Evolutionary conservation across 2,113 vertebrate genomes (phyloP), one percentile per base, ranked within the genome.

Genomic region (Clarias macrocephalus): DNA sequence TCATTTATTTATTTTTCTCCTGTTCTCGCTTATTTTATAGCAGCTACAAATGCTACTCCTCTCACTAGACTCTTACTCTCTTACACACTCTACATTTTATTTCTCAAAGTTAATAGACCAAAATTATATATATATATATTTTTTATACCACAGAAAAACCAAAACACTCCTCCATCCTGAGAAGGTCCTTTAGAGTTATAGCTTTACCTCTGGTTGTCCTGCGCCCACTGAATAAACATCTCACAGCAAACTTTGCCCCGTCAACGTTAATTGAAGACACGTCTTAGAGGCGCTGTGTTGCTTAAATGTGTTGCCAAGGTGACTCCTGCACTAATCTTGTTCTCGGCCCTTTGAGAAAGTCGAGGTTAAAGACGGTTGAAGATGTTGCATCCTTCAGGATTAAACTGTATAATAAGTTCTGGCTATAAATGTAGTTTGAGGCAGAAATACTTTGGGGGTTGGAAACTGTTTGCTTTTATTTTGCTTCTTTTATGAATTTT

Each of bases 401-500:
- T 72, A 18, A 12, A 28, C 18, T 5, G 42, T 30, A 54, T 11
- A 16, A 18, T 25, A 12, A 76, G 59, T 15, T 23, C n/a, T 3
- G 37, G 19, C 84, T 33, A 21, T 73, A 28, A 79, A 30, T 52
- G 11, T 37, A 33, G 84, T 48, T 70, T 56, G 72, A 13, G 6
- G 57, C 28, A 68, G 23, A 83, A 87, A 85, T 56, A 37, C 8
- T 54, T 28, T 25, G 6, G 12, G 7, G 54, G 42, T 25, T 0
- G 33, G 30, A 37, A 33, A 56, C 23, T 85, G 30, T 37, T 62
- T 60, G 48, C 82, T 85, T 16, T 48, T 77, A 21, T 9, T 85
- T 83, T 62, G 59, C 18, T 28, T 73, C 63, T 80, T 84, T 86
- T 21, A 48, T 48, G 6, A 18, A 16, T 28, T 72, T 72, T 79